These are phyloP conservation scores for Cosmia pyralina DNA, from an alignment of 2,888 invertebrate species.

Conservation along the genomic window DNA sequence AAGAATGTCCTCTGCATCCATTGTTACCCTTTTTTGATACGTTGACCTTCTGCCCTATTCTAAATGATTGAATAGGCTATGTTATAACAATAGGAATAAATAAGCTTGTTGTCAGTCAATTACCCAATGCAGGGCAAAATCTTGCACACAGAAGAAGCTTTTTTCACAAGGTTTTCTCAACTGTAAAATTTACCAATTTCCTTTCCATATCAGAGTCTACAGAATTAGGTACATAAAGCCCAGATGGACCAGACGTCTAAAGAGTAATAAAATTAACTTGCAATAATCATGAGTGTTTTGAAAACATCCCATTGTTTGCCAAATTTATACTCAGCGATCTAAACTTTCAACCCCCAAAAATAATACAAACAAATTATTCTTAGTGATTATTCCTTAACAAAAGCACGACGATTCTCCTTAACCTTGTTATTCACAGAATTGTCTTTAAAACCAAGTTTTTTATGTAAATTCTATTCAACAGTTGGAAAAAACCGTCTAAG, in stretches of 20 bases:
- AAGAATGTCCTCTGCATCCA: background rate
- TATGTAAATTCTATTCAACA: constrained; percentile 19
- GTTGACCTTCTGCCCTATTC: constrained; percentile 16
- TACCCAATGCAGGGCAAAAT: too few relatives aligned
- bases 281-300: background rate
- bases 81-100: background rate
- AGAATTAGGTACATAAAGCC: too few relatives aligned
- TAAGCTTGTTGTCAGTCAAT: background rate
- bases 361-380: background rate
- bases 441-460: constrained; percentile 16
- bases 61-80: background rate
- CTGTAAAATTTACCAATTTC: too few relatives aligned
- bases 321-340: too few relatives aligned
- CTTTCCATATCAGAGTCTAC: too few relatives aligned
- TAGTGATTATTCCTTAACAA: constrained; percentile 11
- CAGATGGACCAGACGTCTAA: too few relatives aligned
- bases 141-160: too few relatives aligned
- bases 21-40: constrained; percentile 19
- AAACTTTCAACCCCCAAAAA: background rate
- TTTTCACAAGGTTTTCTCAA: too few relatives aligned
- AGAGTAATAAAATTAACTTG: too few relatives aligned
- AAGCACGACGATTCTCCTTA: background rate
- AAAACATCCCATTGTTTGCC: background rate
- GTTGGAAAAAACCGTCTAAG: background rate
- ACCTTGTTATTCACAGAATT: constrained; percentile 12